Evolutionary conservation across 2,888 invertebrate genomes (phyloP).

Genomic region (Vannuccia rotundouncinata): DNA sequence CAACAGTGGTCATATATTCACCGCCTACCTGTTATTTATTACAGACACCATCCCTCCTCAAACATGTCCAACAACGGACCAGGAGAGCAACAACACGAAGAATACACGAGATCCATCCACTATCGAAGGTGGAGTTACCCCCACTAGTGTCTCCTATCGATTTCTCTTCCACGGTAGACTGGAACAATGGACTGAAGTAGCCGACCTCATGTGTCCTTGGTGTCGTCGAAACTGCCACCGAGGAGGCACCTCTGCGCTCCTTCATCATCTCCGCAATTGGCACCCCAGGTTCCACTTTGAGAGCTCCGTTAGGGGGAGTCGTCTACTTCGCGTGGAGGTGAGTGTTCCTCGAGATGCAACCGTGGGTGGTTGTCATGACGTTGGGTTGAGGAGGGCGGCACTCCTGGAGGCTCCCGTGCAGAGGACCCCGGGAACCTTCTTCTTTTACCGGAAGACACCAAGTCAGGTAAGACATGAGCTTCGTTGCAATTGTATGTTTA

Average conservation of each 20-base stretch:
- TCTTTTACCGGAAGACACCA: background rate
- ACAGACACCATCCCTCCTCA: background rate
- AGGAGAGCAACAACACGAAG: background rate
- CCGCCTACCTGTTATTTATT: too few relatives aligned
- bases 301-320: background rate
- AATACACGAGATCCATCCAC: background rate
- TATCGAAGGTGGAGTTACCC: background rate
- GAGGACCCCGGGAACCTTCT: slow-evolving; percentile 4
- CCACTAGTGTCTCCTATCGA: slow-evolving; percentile 14
- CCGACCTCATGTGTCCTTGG: slow-evolving; percentile 79
- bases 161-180: slow-evolving; percentile 33
- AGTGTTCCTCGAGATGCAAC: background rate
- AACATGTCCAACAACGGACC: background rate
- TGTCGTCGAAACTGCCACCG: slow-evolving; percentile 80
- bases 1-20: too few relatives aligned
- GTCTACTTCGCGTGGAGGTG: background rate
- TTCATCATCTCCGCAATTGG: slow-evolving; percentile 85
- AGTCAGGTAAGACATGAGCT: too few relatives aligned
- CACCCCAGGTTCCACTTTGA: slow-evolving; percentile 82
- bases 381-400: too few relatives aligned
- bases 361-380: background rate
- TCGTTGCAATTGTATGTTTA: too few relatives aligned
- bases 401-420: too few relatives aligned
- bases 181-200: slow-evolving; percentile 34
- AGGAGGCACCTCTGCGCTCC: slow-evolving; percentile 67